Evolutionary conservation across 2,113 vertebrate genomes (phyloP).

Genomic region (Chiloscyllium plagiosum): DNA sequence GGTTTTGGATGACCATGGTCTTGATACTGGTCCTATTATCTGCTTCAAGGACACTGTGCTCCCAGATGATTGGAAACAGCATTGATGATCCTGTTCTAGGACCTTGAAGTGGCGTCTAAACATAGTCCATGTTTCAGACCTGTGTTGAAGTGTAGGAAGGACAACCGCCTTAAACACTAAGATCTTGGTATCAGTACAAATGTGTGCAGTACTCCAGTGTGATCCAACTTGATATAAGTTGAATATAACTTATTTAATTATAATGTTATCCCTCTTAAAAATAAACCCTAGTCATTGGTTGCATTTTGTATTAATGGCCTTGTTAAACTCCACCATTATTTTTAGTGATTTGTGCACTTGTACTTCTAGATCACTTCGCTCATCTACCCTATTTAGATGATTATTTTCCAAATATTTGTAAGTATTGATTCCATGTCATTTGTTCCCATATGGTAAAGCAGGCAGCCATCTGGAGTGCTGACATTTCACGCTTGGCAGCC

Average conservation of each 20-base stretch:
- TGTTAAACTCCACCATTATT: neutral
- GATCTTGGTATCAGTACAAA: no score
- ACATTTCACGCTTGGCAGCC: constrained; percentile 5
- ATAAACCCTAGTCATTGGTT: neutral
- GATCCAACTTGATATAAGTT: neutral
- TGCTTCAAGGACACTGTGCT: no score
- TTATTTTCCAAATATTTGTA: neutral
- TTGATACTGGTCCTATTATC: no score
- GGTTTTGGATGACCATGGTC: no score
- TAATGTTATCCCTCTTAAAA: neutral
- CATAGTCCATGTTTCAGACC: no score
- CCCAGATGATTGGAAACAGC: no score
- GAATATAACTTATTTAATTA: neutral
- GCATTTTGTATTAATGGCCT: neutral
- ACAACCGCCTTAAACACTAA: no score
- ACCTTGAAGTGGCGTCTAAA: no score
- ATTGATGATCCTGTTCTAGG: no score
- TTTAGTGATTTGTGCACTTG: neutral
- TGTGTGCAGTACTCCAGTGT: neutral
- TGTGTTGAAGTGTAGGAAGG: no score
- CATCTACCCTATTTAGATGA: neutral
- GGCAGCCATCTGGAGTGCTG: neutral
- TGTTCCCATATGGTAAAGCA: neutral
- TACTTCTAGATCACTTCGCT: neutral
- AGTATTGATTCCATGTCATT: neutral